These are phyloP conservation scores for Sakesphorus luctuosus DNA, from an alignment of 2,113 vertebrate species.

Conservation along the genomic window DNA sequence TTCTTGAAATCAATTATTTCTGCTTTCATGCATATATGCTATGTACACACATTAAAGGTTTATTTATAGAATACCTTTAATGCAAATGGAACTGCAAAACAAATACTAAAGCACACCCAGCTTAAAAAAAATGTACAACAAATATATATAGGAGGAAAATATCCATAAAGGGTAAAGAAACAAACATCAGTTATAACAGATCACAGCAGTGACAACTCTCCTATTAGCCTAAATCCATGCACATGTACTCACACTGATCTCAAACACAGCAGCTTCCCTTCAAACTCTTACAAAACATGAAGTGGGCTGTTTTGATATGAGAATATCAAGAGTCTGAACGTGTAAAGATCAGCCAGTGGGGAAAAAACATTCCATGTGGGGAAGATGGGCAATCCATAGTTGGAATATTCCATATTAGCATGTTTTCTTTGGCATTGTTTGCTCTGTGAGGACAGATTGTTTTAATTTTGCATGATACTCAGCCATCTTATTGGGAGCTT, in stretches of 20 bases:
- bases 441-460: background rate
- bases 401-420: background rate
- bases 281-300: background rate
- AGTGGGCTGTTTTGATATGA: background rate
- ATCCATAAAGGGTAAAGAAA: background rate
- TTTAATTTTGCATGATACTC: background rate
- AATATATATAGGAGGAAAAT: background rate
- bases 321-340: background rate
- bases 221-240: background rate
- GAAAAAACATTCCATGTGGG: accelerated
- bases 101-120: background rate
- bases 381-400: background rate
- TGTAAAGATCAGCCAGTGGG: background rate
- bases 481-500: background rate
- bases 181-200: background rate
- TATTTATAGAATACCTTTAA: background rate
- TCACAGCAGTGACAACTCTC: background rate
- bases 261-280: background rate
- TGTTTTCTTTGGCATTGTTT: accelerated
- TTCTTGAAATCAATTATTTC: background rate
- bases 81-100: background rate
- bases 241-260: background rate
- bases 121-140: background rate
- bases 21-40: background rate
- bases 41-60: background rate